These are phyloP conservation scores for Heterochromis multidens DNA, from an alignment of 2,113 vertebrate genomes.

Conservation along the genomic window DNA sequence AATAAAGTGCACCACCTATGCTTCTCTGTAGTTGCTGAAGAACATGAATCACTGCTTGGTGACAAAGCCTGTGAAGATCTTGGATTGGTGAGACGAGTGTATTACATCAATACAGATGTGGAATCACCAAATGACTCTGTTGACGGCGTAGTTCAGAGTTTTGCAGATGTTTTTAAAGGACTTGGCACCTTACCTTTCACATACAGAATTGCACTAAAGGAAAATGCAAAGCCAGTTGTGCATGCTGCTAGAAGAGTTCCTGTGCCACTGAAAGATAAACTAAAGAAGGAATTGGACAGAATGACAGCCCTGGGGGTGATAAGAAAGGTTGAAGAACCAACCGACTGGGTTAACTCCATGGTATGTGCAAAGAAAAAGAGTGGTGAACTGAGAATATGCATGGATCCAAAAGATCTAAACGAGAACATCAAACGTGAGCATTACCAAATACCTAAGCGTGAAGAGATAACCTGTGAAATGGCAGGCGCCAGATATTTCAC, in stretches of 20 bases:
- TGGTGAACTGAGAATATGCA: no score
- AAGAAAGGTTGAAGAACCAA: no score
- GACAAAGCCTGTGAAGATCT: background rate
- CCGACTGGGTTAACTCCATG: no score
- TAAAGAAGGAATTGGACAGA: no score
- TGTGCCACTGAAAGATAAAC: accelerated
- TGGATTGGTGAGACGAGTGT: background rate
- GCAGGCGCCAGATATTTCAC: no score
- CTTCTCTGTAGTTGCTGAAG: background rate
- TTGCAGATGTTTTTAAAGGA: no score
- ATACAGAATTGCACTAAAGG: background rate
- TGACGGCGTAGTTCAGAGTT: background rate
- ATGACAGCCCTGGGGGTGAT: no score
- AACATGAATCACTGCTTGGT: background rate
- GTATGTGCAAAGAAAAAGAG: no score
- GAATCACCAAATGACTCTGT: background rate
- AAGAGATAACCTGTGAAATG: no score
- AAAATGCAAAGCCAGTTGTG: background rate
- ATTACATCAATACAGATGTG: background rate
- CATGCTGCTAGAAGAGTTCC: background rate
- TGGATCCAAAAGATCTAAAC: no score
- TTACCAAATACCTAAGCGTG: no score
- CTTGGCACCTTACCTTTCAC: background rate
- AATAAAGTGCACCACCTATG: background rate
- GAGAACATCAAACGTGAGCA: no score